Conservation (phyloP, 2,797 vertebrate genomes). For the Meriones psammophilus region DNA sequence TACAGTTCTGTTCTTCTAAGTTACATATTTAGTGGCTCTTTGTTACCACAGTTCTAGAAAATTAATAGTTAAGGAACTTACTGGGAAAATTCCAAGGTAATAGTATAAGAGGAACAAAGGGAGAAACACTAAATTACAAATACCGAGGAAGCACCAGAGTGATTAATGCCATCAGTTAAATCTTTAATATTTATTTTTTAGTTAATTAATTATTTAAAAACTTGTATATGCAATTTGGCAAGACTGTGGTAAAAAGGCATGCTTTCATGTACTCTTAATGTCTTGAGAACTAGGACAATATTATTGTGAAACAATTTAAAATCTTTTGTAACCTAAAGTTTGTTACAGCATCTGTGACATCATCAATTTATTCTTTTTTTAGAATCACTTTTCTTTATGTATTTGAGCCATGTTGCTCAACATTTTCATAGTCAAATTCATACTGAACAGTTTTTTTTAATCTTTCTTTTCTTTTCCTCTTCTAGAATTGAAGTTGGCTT, state of each 20-base stretch:
- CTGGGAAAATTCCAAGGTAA: not conserved
- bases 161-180: not conserved
- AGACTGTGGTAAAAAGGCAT: not conserved
- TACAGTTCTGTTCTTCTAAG: not conserved
- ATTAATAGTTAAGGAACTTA: not conserved
- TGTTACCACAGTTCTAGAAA: not conserved
- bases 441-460: not conserved
- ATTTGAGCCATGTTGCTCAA: not conserved
- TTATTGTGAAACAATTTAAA: not conserved
- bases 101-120: not conserved
- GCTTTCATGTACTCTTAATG: not conserved
- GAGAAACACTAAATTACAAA: not conserved
- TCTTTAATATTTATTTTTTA: not conserved
- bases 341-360: not conserved
- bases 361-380: constrained; percentile 14
- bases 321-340: constrained; percentile 35
- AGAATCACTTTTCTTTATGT: not conserved
- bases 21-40: not conserved
- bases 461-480: not conserved
- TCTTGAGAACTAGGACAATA: not conserved
- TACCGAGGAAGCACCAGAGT: not conserved
- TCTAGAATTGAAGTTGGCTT: not conserved
- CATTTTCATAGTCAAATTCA: constrained; percentile 24
- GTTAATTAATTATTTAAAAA: not conserved
- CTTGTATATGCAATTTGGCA: constrained; percentile 2